phyloP scores from a whole-genome alignment of 1,140 invertebrate genomes.

The Drosophila willistoni region DNA sequence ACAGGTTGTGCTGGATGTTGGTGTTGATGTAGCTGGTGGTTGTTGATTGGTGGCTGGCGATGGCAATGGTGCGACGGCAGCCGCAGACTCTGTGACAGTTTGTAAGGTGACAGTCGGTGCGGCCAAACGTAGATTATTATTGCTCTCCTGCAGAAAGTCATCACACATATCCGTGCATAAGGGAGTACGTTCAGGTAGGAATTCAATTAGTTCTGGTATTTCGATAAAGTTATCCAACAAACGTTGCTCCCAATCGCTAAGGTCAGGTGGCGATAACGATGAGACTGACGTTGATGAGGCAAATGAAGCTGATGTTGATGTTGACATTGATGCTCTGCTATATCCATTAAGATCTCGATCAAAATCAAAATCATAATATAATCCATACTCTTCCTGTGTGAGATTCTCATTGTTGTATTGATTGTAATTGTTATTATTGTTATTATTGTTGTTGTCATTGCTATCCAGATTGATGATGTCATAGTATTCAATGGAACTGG shows the following conservation, averaged over 20 bases:
- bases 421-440: neutral
- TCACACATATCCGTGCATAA: slow-evolving; percentile 83
- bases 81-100: neutral
- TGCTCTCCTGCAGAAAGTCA: slow-evolving; percentile 82
- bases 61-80: no score
- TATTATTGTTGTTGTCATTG: slow-evolving; percentile 35
- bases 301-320: neutral
- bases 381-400: slow-evolving; percentile 14
- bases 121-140: slow-evolving; percentile 60
- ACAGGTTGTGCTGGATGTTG: neutral
- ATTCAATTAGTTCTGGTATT: slow-evolving; percentile 76
- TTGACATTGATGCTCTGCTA: neutral
- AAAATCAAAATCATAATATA: slow-evolving; percentile 59
- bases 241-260: slow-evolving; percentile 76
- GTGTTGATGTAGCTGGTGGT: neutral
- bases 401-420: slow-evolving; percentile 5
- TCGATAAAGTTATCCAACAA: slow-evolving; percentile 75
- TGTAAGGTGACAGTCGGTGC: slow-evolving; percentile 14
- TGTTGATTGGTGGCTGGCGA: neutral
- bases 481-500: slow-evolving; percentile 43
- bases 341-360: slow-evolving; percentile 16
- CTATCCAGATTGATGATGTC: slow-evolving; percentile 66
- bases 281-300: neutral
- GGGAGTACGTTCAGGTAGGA: slow-evolving; percentile 82
- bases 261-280: slow-evolving; percentile 43